A percentile compares a stretch with the other conserved stretches of the same genome.
Conservation (phyloP, 2,113 vertebrate genomes). For the Neodon shergylaensis region DNA sequence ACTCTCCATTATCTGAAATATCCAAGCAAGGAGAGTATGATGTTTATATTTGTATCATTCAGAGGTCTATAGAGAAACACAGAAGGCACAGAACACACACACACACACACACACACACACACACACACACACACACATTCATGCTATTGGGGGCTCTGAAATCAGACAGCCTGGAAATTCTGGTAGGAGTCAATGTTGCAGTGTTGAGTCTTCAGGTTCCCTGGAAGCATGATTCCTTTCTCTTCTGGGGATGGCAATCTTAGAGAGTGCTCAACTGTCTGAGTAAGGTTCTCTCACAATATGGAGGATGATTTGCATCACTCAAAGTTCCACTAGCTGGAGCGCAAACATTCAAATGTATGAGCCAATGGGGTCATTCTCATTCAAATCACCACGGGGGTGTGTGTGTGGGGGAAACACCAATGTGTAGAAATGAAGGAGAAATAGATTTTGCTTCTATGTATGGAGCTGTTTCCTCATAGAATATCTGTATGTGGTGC, state of each 20-base stretch:
- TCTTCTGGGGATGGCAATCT: not conserved
- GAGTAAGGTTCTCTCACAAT: not conserved
- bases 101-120: not conserved
- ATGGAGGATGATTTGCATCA: not conserved
- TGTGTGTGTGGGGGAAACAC: not conserved
- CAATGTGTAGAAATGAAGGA: not conserved
- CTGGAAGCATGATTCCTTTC: not conserved
- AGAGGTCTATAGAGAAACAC: not conserved
- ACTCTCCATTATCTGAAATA: not conserved
- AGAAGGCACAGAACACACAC: not conserved
- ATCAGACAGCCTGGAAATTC: not conserved
- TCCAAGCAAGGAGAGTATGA: not conserved
- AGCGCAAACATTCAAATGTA: not conserved
- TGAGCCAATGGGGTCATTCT: not conserved
- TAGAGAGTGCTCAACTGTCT: not conserved
- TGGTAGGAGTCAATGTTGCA: not conserved
- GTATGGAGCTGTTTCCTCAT: not conserved
- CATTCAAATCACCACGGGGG: not conserved
- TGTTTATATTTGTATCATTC: not conserved
- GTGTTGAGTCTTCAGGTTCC: not conserved
- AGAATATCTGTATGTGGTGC: not conserved
- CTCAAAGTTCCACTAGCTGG: not conserved
- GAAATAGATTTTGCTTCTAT: not conserved
- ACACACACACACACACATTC: not conserved
- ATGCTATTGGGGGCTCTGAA: not conserved